Conservation (phyloP, 2,888 invertebrate genomes). For the Dioctria rufipes region DNA sequence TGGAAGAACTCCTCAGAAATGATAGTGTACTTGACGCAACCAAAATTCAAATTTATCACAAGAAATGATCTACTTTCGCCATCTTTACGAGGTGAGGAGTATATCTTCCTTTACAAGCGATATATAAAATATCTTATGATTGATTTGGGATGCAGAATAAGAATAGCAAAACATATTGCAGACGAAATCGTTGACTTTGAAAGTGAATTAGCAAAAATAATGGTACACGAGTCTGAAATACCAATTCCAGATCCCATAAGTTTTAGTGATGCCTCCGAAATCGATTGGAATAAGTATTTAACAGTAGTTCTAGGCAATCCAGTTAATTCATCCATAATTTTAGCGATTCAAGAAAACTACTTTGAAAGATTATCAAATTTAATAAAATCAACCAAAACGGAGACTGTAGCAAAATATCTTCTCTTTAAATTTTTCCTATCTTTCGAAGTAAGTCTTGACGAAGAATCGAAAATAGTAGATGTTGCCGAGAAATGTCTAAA, state of each 20-base stretch:
- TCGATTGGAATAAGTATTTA: conserved; percentile 33
- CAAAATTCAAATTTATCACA: conserved; percentile 20
- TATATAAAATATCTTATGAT: conserved; percentile 37
- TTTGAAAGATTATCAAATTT: neutral
- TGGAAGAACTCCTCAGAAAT: conserved; percentile 36
- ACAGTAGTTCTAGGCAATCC: neutral
- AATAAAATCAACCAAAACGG: neutral
- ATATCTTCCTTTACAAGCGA: conserved; percentile 22
- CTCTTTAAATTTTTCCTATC: conserved; percentile 25
- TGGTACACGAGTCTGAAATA: conserved; percentile 30
- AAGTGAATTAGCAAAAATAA: conserved; percentile 14
- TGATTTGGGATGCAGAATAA: conserved; percentile 27
- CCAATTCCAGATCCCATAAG: conserved; percentile 14
- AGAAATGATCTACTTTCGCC: conserved; percentile 8
- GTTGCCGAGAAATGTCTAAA: conserved; percentile 14
- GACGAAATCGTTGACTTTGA: conserved; percentile 29
- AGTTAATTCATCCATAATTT: neutral
- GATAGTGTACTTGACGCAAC: conserved; percentile 22
- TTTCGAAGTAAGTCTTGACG: neutral
- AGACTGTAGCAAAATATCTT: conserved; percentile 31
- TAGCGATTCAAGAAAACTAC: conserved; percentile 21
- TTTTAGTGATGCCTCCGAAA: neutral
- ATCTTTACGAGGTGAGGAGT: neutral
- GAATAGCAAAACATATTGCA: conserved; percentile 2
- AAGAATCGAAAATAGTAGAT: neutral